Percentiles rank a stretch among this genome's conserved stretches.
Conservation (phyloP, 2,797 vertebrate species). For the Bucorvus abyssinicus region DNA sequence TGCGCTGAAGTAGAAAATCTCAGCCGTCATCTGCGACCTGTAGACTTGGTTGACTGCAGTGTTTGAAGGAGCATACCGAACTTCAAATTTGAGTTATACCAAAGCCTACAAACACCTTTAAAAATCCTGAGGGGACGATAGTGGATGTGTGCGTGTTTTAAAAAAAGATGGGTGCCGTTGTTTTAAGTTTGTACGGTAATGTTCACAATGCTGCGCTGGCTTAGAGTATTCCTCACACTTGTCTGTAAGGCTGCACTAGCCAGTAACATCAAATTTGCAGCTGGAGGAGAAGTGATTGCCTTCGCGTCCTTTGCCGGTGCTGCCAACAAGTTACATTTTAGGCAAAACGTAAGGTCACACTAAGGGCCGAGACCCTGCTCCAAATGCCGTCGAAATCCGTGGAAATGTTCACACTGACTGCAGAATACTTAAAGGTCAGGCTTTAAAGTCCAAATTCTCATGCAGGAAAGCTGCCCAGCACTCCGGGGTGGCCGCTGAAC, state of each 20-base stretch:
- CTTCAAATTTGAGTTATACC: not conserved
- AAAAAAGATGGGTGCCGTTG: not conserved
- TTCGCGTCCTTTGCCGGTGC: not conserved
- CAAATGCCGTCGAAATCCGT: constrained; percentile 15
- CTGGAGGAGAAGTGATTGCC: not conserved
- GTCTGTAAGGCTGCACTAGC: not conserved
- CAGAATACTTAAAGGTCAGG: not conserved
- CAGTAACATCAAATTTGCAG: not conserved
- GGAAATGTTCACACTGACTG: not conserved
- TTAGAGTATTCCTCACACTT: not conserved
- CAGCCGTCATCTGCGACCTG: not conserved
- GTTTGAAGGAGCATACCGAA: not conserved
- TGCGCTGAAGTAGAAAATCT: not conserved
- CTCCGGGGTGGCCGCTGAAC: not conserved
- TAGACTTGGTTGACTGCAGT: not conserved
- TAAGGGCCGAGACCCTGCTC: not conserved
- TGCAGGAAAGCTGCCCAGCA: not conserved
- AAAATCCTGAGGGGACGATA: not conserved
- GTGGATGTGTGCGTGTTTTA: not conserved
- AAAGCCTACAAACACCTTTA: not conserved
- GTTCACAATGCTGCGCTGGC: not conserved
- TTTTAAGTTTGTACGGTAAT: not conserved
- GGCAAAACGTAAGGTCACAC: not conserved
- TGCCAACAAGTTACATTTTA: not conserved
- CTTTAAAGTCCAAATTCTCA: not conserved